Base-by-base conservation (phyloP, 2,113 vertebrate genomes). In the Sander lucioperca region DNA sequence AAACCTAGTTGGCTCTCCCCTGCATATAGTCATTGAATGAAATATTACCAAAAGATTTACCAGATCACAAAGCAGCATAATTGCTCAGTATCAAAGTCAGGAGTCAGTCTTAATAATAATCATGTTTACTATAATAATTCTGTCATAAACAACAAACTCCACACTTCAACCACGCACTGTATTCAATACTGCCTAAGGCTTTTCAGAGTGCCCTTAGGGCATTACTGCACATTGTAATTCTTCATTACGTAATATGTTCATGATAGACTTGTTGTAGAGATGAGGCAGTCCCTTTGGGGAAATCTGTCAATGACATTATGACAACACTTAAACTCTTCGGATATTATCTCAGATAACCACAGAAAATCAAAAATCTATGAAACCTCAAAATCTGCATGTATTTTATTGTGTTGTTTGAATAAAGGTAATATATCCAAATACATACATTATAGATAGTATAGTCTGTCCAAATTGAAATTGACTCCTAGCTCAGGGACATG, bases 211-310 rank as follows among this genome's bases (percentile, higher is more conserved):
- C 80, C 81, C 76, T n/a, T 2, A 11, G 80, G 84, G 75, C 69
- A 65, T 65, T 65, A 10, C 65, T 74, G 69, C 75, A 85, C 33
- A 74, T 56, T 79, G 4, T 57, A 53, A 80, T 45, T 80, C 14
- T 82, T 83, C 74, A 84, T 86, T 87, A 18, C 3, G 23, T 81
- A 78, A 92, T 64, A 48, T 76, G 25, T 62, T 82, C 36, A 47
- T 81, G 56, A 51, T 47, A 65, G 66, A 61, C 39, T 76, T 57
- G 12, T 19, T 65, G 25, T 23, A n/a, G 43, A 23, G 45, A 62
- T 71, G 59, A 73, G 21, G n/a, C 54, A 66, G 33, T 45, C n/a
- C 75, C 63, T 51, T 16, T 33, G 18, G 64, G 74, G 58, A 78
- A 72, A 54, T 53, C n/a, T 83, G 51, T 66, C 18, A 10, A 47